Evolutionary conservation across 2,797 vertebrate species (phyloP).

Genomic region (Erpetoichthys calabaricus): DNA sequence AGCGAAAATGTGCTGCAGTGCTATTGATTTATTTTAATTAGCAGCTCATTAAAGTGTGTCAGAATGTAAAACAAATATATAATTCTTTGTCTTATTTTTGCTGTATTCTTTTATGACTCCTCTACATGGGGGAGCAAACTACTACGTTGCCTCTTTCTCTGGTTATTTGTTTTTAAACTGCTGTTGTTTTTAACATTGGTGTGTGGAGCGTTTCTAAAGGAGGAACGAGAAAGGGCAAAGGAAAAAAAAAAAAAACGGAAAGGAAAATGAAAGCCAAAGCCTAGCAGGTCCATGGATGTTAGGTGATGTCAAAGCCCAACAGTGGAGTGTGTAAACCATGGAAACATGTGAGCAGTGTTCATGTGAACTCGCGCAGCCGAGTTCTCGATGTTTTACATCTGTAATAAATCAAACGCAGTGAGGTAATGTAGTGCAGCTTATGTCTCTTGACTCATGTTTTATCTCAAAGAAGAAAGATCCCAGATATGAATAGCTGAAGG

Average conservation of each 20-base stretch:
- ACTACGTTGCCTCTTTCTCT: conserved; percentile 18
- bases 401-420: conserved; percentile 70
- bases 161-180: conserved; percentile 24
- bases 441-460: conserved; percentile 72
- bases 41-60: conserved; percentile 56
- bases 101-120: conserved; percentile 42
- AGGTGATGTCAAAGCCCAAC: conserved; percentile 35
- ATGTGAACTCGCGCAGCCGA: conserved; percentile 47
- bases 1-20: conserved; percentile 44
- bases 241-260: conserved; percentile 34
- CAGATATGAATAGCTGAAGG: conserved; percentile 47
- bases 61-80: conserved; percentile 61
- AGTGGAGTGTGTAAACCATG: conserved; percentile 37
- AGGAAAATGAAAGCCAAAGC: conserved; percentile 32
- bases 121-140: conserved; percentile 23
- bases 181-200: conserved; percentile 17
- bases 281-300: conserved; percentile 47
- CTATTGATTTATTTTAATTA: conserved; percentile 71
- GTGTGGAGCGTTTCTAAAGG: no score
- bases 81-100: conserved; percentile 57
- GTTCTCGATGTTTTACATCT: conserved; percentile 66
- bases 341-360: conserved; percentile 58
- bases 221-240: no score
- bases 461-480: conserved; percentile 38
- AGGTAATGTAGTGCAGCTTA: conserved; percentile 57